phyloP scores from a whole-genome alignment of 2,888 invertebrate species.

The Cheilosia pagana region DNA sequence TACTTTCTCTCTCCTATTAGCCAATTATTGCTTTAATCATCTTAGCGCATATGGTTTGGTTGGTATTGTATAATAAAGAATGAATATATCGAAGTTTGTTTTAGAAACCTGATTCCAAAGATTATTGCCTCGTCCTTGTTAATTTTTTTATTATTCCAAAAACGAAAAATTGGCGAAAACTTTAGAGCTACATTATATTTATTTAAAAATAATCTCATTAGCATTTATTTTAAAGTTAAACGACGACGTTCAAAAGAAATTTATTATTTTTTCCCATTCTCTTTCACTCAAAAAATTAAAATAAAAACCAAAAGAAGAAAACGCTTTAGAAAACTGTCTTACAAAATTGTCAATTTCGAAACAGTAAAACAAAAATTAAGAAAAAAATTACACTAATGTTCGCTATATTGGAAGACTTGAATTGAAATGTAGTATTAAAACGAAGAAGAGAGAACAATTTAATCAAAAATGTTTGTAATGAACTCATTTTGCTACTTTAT shows the following conservation, averaged over 20 bases:
- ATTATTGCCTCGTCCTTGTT: slow-evolving; percentile 12
- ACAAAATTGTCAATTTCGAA: slow-evolving; percentile 66
- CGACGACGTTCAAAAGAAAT: neutral
- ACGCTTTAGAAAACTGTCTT: slow-evolving; percentile 23
- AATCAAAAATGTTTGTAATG: slow-evolving; percentile 7
- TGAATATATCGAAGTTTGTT: slow-evolving; percentile 9
- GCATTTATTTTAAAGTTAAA: slow-evolving; percentile 18
- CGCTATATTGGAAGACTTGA: slow-evolving; percentile 52
- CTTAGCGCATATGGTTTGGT: slow-evolving; percentile 13
- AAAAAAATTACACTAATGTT: slow-evolving; percentile 37
- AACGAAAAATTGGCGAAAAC: neutral
- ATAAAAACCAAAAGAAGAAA: slow-evolving; percentile 13
- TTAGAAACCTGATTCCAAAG: slow-evolving; percentile 35
- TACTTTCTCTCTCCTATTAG: slow-evolving; percentile 1
- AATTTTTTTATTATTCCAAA: slow-evolving; percentile 2
- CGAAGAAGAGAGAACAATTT: slow-evolving; percentile 4
- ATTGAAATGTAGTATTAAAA: slow-evolving; percentile 53
- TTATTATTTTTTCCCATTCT: slow-evolving; percentile 19
- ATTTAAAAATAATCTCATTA: slow-evolving; percentile 2
- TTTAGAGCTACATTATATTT: neutral
- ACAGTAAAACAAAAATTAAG: slow-evolving; percentile 33
- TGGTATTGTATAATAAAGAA: neutral
- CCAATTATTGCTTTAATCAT: slow-evolving; percentile 20
- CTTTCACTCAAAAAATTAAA: slow-evolving; percentile 50
- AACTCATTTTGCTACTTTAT: slow-evolving; percentile 46